Evolutionary conservation across 2,797 vertebrate species (phyloP).

Genomic region (Halcyon chelicuti): DNA sequence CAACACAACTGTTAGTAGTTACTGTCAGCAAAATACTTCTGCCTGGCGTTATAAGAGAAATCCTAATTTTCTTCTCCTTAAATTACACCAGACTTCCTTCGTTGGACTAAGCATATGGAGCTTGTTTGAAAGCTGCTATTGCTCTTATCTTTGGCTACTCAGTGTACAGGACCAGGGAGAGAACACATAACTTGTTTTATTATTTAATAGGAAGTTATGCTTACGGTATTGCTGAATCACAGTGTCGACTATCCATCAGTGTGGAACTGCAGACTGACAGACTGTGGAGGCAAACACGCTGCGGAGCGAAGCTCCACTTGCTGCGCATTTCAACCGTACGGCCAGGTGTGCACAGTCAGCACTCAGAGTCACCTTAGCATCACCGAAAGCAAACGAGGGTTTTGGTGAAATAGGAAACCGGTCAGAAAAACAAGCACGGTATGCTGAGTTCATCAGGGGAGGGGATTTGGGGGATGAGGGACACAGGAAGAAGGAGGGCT

Average conservation of each 20-base stretch:
- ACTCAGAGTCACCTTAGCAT: conserved; percentile 13
- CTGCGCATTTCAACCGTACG: neutral
- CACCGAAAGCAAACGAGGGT: neutral
- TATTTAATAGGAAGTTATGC: neutral
- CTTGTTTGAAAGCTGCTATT: conserved; percentile 16
- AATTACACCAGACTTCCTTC: neutral
- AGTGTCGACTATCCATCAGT: neutral
- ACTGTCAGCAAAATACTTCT: conserved; percentile 2
- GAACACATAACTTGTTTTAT: neutral
- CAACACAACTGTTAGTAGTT: neutral
- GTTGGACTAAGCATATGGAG: neutral
- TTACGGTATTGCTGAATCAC: neutral
- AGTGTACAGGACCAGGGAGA: neutral
- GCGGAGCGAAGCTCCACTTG: neutral
- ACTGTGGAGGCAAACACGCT: neutral
- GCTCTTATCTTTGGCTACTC: neutral
- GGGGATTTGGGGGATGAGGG: neutral
- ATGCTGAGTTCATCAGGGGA: neutral
- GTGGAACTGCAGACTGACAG: conserved; percentile 7
- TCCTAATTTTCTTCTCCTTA: neutral
- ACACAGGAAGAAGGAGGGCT: conserved; percentile 9
- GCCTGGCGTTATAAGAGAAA: neutral
- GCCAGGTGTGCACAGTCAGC: neutral
- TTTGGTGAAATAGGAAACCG: conserved; percentile 27
- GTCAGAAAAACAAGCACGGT: neutral